Base-by-base conservation (phyloP, 2,113 vertebrate genomes). In the Hydropotes inermis region DNA sequence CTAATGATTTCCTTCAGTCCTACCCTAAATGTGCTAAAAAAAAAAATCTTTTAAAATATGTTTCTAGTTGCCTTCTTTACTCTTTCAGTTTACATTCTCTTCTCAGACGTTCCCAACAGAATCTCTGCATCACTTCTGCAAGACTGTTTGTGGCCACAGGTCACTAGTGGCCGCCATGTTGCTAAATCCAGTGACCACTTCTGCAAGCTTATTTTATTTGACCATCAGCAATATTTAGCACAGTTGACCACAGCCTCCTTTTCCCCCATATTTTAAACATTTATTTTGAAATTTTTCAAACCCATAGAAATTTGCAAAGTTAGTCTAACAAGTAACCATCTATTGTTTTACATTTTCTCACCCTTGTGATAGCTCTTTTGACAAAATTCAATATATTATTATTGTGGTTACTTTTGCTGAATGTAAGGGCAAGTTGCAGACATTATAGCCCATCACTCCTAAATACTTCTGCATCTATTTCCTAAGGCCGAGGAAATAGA, bases 201-300 rank as follows among this genome's bases (percentile, higher is more conserved):
- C 87, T 90, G 27, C 6, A 91, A 57, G n/a, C 74, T 64, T 33
- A 50, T 67, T 27, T 87, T 55, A 43, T n/a, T 67, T 83, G 74
- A 64, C 19, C 76, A 19, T 64, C 27, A 64, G 8, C 78, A 93
- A n/a, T 55, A 33, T 9, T 85, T 13, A 83, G 45, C 74, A 82
- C 12, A 11, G 0, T 12, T 96, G 50, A 27, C n/a, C 13, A 21
- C 50, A 21, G 12, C 9, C 19, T 90, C 17, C 10, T 27, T 74
- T 87, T 55, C 45, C 74, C 45, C 33, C 43, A 67, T 81, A 47
- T 88, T 78, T 88, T 55, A 70, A 55, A 76, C 6, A 19, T 60
- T 94, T 67, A 70, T 87, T 95, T 94, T 95, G 54, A 92, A 97
- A 82, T 0, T 30, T 60, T 92, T 90, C 21, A 52, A 64, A 93